Conservation (phyloP, 2,797 vertebrate genomes). For the Urophycis tenuis region DNA sequence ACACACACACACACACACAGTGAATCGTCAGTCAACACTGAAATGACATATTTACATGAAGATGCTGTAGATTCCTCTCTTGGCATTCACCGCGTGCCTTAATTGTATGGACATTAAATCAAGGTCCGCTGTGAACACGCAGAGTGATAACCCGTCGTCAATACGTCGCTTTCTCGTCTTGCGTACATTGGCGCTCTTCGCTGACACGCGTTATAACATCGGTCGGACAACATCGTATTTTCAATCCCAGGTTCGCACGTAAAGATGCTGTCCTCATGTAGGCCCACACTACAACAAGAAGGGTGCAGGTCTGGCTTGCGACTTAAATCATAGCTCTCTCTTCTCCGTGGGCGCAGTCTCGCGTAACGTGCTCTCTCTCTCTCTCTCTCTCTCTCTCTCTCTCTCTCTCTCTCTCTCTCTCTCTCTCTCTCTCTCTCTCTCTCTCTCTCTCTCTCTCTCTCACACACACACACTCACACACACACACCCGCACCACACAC, state of each 20-base stretch:
- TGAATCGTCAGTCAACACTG: neutral
- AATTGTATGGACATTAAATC: conserved; percentile 99
- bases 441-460: neutral
- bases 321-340: conserved; percentile 14
- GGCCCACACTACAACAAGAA: neutral
- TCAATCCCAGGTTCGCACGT: neutral
- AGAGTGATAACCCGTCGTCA: conserved; percentile 73
- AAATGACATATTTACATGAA: conserved; percentile 22
- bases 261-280: too few species aligned
- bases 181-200: neutral
- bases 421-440: conserved; percentile 10
- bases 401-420: conserved; percentile 10
- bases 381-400: neutral
- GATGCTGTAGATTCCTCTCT: conserved; percentile 72
- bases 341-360: conserved; percentile 35
- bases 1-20: conserved; percentile 5
- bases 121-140: conserved; percentile 99
- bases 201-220: conserved; percentile 10
- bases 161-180: conserved; percentile 27
- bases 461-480: conserved; percentile 15
- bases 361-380: neutral
- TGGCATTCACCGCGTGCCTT: conserved; percentile 99
- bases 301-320: neutral
- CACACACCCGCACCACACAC: conserved; percentile 15
- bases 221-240: conserved; percentile 5